Conservation (phyloP, 2,797 vertebrate genomes). For the Phoeniculus purpureus region DNA sequence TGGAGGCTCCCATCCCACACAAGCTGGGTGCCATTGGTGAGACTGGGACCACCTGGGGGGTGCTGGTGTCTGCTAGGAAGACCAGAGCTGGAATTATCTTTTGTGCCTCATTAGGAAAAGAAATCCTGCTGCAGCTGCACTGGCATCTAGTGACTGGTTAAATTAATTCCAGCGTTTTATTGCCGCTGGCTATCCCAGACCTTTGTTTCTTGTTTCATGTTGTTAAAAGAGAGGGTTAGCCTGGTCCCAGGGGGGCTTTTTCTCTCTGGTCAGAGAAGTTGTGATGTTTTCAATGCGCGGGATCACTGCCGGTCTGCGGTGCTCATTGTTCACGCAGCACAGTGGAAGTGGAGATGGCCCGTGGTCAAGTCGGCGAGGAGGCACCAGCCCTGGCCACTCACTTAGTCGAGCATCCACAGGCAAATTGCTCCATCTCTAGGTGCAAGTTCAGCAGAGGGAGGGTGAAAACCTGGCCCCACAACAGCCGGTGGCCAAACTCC, state of each 20-base stretch:
- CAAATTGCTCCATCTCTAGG: not conserved
- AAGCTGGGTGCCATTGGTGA: not conserved
- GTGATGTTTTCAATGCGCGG: not conserved
- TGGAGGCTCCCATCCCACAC: not conserved
- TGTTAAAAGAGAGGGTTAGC: conserved; percentile 50
- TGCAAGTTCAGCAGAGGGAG: conserved; percentile 49
- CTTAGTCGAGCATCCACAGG: not conserved
- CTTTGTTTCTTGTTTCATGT: conserved; percentile 27
- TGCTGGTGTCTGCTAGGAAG: not conserved
- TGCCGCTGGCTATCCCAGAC: conserved; percentile 38
- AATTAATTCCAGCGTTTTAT: conserved; percentile 71
- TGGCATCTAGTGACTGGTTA: conserved; percentile 67
- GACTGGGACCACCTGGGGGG: rapidly evolving
- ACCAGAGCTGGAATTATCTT: not conserved
- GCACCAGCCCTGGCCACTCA: not conserved
- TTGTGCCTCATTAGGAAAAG: conserved; percentile 47
- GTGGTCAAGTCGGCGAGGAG: conserved; percentile 52
- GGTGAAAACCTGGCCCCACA: not conserved
- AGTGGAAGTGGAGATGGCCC: conserved; percentile 14
- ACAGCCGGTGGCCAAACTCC: not conserved
- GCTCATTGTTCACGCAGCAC: conserved; percentile 7
- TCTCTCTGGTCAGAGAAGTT: conserved; percentile 47
- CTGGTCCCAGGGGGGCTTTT: conserved; percentile 45
- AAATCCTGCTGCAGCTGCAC: conserved; percentile 55
- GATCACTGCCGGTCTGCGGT: not conserved